phyloP scores from a whole-genome alignment of 2,888 invertebrate species.

The Ferrisia virgata region DNA sequence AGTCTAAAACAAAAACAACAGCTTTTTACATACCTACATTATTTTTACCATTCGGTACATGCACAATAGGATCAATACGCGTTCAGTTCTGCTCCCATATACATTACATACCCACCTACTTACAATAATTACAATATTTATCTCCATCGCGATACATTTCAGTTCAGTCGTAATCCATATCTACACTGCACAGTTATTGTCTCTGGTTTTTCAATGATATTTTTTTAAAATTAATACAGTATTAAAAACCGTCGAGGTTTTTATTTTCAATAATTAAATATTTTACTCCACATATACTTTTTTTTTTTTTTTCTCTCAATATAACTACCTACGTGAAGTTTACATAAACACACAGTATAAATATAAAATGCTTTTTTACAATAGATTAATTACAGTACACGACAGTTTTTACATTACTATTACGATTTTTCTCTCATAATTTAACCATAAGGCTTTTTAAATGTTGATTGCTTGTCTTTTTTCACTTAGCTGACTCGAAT shows the following conservation, averaged over 20 bases:
- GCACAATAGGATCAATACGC: conserved; percentile 13
- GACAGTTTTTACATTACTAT: conserved; percentile 7
- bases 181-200: neutral
- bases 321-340: neutral
- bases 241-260: too few relatives aligned
- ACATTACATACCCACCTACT: neutral
- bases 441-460: conserved; percentile 29
- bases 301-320: neutral
- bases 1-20: conserved; percentile 22
- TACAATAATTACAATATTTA: neutral
- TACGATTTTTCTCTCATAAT: conserved; percentile 16
- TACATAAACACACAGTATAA: neutral
- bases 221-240: too few relatives aligned
- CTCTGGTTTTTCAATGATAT: neutral
- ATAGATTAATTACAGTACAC: conserved; percentile 1
- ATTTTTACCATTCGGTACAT: neutral
- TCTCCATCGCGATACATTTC: neutral
- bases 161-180: neutral
- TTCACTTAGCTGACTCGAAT: neutral
- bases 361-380: conserved; percentile 14
- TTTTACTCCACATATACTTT: neutral
- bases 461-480: conserved; percentile 33
- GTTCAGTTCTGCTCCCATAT: neutral
- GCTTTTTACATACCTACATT: conserved; percentile 2
- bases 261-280: neutral